phyloP scores from a whole-genome alignment of 1,140 invertebrate species.

The Muscidifurax raptorellus region DNA sequence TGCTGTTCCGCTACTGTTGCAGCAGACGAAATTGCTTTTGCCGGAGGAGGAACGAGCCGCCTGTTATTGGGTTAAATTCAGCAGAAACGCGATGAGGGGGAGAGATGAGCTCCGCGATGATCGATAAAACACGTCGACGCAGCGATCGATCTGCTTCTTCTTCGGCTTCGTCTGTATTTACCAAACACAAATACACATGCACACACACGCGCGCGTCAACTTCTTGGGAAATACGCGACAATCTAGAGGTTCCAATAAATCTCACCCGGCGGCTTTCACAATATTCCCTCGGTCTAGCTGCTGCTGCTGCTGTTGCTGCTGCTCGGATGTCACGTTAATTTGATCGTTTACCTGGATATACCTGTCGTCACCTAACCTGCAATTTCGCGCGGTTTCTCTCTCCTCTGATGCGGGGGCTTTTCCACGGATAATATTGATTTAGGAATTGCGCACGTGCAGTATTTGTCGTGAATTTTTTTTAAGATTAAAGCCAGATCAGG shows the following conservation, averaged over 20 bases:
- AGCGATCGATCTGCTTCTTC: neutral
- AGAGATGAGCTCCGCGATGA: neutral
- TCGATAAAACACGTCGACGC: constrained; percentile 27
- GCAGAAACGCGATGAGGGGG: neutral
- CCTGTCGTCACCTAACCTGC: neutral
- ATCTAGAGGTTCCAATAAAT: neutral
- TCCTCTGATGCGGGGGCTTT: too few species aligned
- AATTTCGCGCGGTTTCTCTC: too few species aligned
- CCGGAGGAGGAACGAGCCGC: neutral
- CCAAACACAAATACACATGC: constrained; percentile 3
- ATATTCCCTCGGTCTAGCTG: neutral
- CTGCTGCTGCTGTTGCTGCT: too few species aligned
- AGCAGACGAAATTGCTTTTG: neutral
- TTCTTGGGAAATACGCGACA: constrained; percentile 1
- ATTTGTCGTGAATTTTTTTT: neutral
- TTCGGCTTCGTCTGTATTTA: neutral
- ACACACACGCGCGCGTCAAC: neutral
- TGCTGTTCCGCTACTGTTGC: neutral
- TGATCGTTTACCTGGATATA: constrained; percentile 8
- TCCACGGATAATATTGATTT: too few species aligned
- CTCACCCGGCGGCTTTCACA: neutral
- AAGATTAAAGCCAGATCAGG: too few species aligned
- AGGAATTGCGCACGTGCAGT: too few species aligned
- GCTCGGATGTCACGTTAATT: neutral
- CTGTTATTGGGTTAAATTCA: constrained; percentile 25